Base-by-base conservation (phyloP, 2,113 vertebrate species). In the Montifringilla adamsi region DNA sequence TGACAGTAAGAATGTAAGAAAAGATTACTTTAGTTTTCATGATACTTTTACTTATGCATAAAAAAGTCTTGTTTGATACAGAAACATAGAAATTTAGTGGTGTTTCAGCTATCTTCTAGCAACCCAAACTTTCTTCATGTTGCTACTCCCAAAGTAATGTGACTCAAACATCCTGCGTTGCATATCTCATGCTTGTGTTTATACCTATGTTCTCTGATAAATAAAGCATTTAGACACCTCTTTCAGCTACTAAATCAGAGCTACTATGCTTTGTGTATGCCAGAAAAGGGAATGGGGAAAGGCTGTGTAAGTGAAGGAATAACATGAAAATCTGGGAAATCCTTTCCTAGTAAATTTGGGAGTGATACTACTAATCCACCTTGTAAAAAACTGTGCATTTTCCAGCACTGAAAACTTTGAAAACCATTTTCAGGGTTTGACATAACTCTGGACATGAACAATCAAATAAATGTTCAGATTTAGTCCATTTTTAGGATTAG, bases 81-180 rank as follows among this genome's bases (percentile, higher is more conserved):
- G 41, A 84, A 46, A 4, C 10, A 66, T 1, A n/a, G 7, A 59
- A 62, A 63, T 66, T 50, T 37, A 63, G 17, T 33, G 6, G 3
- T 20, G 19, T 73, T 89, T 77, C 33, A 68, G 28, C 3, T 50
- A 37, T 16, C 4, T 58, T 62, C 22, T 12, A 21, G 11, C 27
- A 76, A 56, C 4, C 2, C 3, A 5, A 66, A 35, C 24, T 39
- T 49, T 10, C 13, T 59, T 67, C 7, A 19, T 35, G 5, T 22
- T 62, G 3, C 5, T 53, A 7, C 8, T 59, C 11, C 23, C 56
- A 55, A 79, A 76, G 2, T 9, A 72, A 52, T 2, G 6, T n/a
- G 13, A 55, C 4, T 84, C 35, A 60, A 43, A 73, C 4, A 6
- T 60, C 27, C 3, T 41, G 16, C 2, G 0, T 41, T 4, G 1